A percentile compares a stretch with the other conserved stretches of the same genome.
phyloP scores from a whole-genome alignment of 2,888 invertebrate genomes.

The Gari tellinella region DNA sequence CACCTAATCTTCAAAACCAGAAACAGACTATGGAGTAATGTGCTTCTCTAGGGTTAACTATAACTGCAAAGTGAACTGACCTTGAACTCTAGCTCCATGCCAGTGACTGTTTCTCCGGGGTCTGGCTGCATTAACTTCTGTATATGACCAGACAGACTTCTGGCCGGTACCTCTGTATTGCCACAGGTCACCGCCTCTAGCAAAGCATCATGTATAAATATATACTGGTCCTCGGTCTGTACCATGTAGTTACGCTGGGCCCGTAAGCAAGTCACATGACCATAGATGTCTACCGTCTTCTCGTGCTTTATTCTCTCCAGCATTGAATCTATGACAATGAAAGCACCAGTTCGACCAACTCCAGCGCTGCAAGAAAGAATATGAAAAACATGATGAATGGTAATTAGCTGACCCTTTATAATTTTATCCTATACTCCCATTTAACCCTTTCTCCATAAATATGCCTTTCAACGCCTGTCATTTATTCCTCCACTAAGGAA shows the following conservation, averaged over 20 bases:
- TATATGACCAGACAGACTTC: slow-evolving; percentile 97
- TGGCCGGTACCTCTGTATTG: slow-evolving; percentile 97
- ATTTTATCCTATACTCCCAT: neutral
- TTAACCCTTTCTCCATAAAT: too few relatives aligned
- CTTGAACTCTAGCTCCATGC: slow-evolving; percentile 84
- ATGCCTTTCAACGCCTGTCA: too few relatives aligned
- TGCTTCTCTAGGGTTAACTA: too few relatives aligned
- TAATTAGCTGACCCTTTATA: neutral
- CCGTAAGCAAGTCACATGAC: slow-evolving; percentile 98
- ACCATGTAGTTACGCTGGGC: slow-evolving; percentile 99
- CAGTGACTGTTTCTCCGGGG: slow-evolving; percentile 82
- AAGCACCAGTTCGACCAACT: slow-evolving; percentile 97
- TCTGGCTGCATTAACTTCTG: slow-evolving; percentile 95
- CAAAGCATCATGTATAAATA: slow-evolving; percentile 99
- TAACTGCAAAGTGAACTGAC: slow-evolving; percentile 49
- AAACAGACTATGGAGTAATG: too few relatives aligned
- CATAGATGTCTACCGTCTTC: slow-evolving; percentile 99
- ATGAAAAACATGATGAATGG: neutral
- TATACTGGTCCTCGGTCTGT: slow-evolving; percentile 98
- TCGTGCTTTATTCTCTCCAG: slow-evolving; percentile 98
- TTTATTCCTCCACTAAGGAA: too few relatives aligned
- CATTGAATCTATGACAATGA: slow-evolving; percentile 99
- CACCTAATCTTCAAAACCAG: too few relatives aligned
- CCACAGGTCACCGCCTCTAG: slow-evolving; percentile 98
- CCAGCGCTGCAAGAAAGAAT: slow-evolving; percentile 87